Conservation (phyloP, 2,888 invertebrate genomes). For the Eucera pruinosa region DNA sequence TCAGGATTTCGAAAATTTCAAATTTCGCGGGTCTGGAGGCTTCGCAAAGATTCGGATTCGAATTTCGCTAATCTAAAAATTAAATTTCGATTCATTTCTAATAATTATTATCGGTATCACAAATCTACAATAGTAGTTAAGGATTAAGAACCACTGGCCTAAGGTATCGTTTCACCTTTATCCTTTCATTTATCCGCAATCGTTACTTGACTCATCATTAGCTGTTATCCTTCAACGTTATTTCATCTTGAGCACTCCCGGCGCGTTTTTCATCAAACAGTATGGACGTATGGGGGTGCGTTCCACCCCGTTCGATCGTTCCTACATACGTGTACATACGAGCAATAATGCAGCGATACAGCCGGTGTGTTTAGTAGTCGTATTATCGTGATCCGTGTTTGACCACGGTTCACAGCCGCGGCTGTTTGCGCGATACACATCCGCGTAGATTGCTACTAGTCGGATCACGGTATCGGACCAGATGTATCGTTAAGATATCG, state of each 20-base stretch:
- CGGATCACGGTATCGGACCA: conserved; percentile 72
- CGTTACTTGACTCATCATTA: not conserved
- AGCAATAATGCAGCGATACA: conserved; percentile 77
- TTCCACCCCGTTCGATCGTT: conserved; percentile 16
- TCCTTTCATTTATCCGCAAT: not conserved
- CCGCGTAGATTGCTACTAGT: conserved; percentile 58
- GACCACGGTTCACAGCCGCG: conserved; percentile 73
- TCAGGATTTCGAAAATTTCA: too few relatives aligned
- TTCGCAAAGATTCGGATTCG: too few relatives aligned
- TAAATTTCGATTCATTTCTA: too few relatives aligned
- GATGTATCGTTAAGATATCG: conserved; percentile 81
- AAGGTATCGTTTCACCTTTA: too few relatives aligned
- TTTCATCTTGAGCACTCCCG: not conserved
- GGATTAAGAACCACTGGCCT: too few relatives aligned
- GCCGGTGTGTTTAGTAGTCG: conserved; percentile 77
- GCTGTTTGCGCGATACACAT: conserved; percentile 71
- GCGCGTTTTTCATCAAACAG: not conserved
- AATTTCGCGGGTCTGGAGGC: too few relatives aligned
- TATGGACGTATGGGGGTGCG: conserved; percentile 2
- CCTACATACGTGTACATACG: conserved; percentile 56
- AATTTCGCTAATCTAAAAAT: too few relatives aligned
- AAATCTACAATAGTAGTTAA: too few relatives aligned
- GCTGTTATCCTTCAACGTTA: not conserved
- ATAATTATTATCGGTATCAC: too few relatives aligned
- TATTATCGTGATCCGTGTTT: conserved; percentile 77